Percentiles rank a stretch among this genome's conserved stretches.
phyloP scores from a whole-genome alignment of 1,140 invertebrate species.

The Achroia grisella region DNA sequence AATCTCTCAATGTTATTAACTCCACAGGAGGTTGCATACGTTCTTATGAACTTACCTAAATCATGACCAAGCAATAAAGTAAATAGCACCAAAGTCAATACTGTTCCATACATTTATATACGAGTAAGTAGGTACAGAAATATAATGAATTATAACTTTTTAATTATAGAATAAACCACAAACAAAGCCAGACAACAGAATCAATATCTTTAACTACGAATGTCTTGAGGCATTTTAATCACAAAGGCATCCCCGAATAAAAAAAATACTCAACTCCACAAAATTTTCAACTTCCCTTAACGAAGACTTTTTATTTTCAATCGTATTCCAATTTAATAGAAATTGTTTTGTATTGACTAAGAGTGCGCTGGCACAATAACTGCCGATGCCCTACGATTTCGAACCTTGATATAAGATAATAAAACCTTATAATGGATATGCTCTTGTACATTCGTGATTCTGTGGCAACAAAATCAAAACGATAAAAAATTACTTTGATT shows the following conservation, averaged over 20 bases:
- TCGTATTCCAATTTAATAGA: constrained; percentile 36
- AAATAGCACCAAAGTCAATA: too few relatives aligned
- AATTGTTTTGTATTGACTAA: constrained; percentile 27
- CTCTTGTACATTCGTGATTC: constrained; percentile 36
- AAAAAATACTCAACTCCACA: constrained; percentile 50
- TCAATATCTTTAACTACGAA: constrained; percentile 6
- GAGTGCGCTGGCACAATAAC: constrained; percentile 20
- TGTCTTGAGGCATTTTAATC: constrained; percentile 33
- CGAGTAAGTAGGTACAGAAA: not conserved
- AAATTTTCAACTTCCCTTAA: constrained; percentile 46
- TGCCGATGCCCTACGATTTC: constrained; percentile 45
- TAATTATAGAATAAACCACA: constrained; percentile 21
- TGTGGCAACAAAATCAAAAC: constrained; percentile 33
- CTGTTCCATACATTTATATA: not conserved
- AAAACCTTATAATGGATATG: constrained; percentile 63
- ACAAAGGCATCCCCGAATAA: constrained; percentile 48
- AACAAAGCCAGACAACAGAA: constrained; percentile 29
- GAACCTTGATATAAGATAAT: constrained; percentile 60
- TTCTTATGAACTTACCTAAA: constrained; percentile 10
- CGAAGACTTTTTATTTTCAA: constrained; percentile 23
- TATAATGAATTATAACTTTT: not conserved
- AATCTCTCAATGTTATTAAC: constrained; percentile 11
- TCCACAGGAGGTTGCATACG: constrained; percentile 11
- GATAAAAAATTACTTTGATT: constrained; percentile 27
- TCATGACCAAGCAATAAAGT: constrained; percentile 10